Conservation (phyloP, 2,888 invertebrate genomes). For the Platypus cylindrus region DNA sequence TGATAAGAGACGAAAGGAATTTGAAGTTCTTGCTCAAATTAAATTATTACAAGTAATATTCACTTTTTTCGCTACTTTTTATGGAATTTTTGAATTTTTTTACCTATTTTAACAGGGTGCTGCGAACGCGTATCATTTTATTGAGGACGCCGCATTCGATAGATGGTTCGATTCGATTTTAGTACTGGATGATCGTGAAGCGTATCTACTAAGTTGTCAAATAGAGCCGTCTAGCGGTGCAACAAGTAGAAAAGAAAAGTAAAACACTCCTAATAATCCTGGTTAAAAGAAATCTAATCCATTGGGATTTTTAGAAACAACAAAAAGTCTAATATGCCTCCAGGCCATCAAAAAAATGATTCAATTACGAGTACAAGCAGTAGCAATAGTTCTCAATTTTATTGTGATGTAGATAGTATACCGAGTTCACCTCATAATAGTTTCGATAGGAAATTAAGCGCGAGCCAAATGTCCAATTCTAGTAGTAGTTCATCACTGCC, state of each 20-base stretch:
- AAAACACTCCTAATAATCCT: not conserved
- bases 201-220: slow-evolving; percentile 79
- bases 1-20: slow-evolving; percentile 95
- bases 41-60: slow-evolving; percentile 64
- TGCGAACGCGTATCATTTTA: slow-evolving; percentile 87
- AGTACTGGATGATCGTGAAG: slow-evolving; percentile 80
- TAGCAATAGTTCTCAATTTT: slow-evolving; percentile 80
- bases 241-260: slow-evolving; percentile 10
- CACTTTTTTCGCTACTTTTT: slow-evolving; percentile 3
- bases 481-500: slow-evolving; percentile 51
- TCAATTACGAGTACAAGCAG: slow-evolving; percentile 83
- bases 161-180: slow-evolving; percentile 91
- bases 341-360: slow-evolving; percentile 80
- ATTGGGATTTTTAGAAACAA: slow-evolving; percentile 5
- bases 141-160: slow-evolving; percentile 77
- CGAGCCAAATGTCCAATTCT: slow-evolving; percentile 65
- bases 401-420: slow-evolving; percentile 64
- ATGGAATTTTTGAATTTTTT: not conserved
- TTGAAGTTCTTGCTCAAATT: slow-evolving; percentile 95
- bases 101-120: slow-evolving; percentile 47
- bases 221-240: slow-evolving; percentile 54
- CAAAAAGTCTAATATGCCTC: slow-evolving; percentile 27
- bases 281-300: not conserved
- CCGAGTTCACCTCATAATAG: slow-evolving; percentile 68
- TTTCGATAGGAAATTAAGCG: slow-evolving; percentile 61